Base-by-base conservation (phyloP, 2,797 vertebrate species). In the Sebastes hubbsi region DNA sequence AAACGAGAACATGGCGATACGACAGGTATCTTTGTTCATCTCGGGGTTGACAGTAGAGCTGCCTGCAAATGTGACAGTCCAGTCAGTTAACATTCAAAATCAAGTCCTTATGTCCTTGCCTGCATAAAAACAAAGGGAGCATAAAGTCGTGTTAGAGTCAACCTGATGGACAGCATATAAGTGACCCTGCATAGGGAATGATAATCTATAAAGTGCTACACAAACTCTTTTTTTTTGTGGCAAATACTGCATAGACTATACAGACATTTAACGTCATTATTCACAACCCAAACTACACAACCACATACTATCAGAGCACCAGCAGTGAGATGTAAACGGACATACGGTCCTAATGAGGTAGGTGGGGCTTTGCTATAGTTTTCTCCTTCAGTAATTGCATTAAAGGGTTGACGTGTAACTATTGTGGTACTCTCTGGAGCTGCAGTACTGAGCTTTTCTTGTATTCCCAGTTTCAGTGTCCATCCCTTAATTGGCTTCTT, bases 21-120 rank as follows among this genome's bases (percentile, higher is more conserved):
- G 94, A 95, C 95, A 94, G 94, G 91, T 94, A 94, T 95, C 93
- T 86, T 78, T 83, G 88, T 83, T 92, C 84, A 94, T 95, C 78
- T 87, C 75, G 29, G 54, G 46, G 24, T 62, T 82, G 76, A 90
- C 85, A 82, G 81, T 25, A 58, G 79, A 90, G 81, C 88, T 88
- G 90, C 83, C 80, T 65, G 68, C 71, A 46, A 84, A 92, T 80
- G 72, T 90, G 92, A 95, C 94, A 91, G 88, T 56, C 59, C 5
- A 83, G 86, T 90, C 88, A 84, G 89, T 91, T 87, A 84, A 75
- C 81, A 75, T 93, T 92, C 87, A 90, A 75, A 86, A 75, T 85
- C 88, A 85, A 80, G 60, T 36, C 69, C 22, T 6, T 62, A 14
- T 74, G 71, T 76, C 56, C 52, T 63, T 30, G 70, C 46, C 65